Conservation (phyloP, 2,888 invertebrate species). For the Aphrophora alni region DNA sequence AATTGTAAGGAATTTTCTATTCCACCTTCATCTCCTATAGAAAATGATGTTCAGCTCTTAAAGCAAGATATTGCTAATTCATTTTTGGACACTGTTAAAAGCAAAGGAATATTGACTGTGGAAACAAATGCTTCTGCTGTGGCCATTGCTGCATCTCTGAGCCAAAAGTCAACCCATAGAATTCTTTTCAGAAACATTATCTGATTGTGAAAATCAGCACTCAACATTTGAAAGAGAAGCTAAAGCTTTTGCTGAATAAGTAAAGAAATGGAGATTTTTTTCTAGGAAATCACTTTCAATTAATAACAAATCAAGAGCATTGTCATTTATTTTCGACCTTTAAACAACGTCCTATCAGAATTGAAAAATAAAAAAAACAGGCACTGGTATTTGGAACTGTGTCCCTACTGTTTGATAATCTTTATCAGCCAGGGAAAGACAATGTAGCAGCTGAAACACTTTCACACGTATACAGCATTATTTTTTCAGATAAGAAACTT, state of each 20-base stretch:
- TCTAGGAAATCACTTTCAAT: slow-evolving; percentile 40
- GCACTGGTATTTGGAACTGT: slow-evolving; percentile 41
- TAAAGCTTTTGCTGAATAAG: slow-evolving; percentile 39
- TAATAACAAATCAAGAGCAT: slow-evolving; percentile 34
- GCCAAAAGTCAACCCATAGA: slow-evolving; percentile 7
- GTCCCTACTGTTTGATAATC: slow-evolving; percentile 38
- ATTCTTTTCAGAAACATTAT: slow-evolving; percentile 23
- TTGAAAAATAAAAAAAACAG: slow-evolving; percentile 42
- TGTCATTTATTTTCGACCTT: slow-evolving; percentile 41
- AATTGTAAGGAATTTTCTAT: too few relatives aligned
- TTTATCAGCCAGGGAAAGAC: slow-evolving; percentile 43
- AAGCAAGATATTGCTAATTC: not conserved
- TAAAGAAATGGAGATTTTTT: slow-evolving; percentile 44
- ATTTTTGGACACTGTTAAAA: slow-evolving; percentile 2
- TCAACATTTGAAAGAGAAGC: slow-evolving; percentile 40
- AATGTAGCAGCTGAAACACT: slow-evolving; percentile 6
- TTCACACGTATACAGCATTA: too few relatives aligned
- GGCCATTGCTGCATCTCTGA: slow-evolving; percentile 10
- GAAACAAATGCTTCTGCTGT: not conserved
- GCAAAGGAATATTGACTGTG: slow-evolving; percentile 22
- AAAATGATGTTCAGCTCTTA: not conserved
- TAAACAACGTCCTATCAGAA: slow-evolving; percentile 29
- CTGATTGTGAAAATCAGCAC: not conserved
- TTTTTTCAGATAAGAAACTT: too few relatives aligned
- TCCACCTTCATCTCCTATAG: not conserved